Conservation (phyloP, 1,140 invertebrate genomes). For the Acromyrmex echinatior region DNA sequence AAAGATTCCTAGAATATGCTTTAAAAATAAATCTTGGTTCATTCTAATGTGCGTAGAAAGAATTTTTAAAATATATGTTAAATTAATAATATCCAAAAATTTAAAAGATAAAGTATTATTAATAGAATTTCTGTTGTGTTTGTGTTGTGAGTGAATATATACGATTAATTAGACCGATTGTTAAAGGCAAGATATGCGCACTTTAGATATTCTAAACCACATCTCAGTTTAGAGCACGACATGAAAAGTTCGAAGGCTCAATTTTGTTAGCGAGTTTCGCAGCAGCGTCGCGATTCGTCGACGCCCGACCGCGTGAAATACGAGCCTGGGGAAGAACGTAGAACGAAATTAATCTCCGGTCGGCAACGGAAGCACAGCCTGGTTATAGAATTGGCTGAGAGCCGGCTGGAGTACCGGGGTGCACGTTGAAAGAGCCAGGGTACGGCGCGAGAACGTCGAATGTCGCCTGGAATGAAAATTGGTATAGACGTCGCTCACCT, state of each 20-base stretch:
- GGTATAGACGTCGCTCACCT: conserved; percentile 77
- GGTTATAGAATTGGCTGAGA: conserved; percentile 64
- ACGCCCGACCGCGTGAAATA: conserved; percentile 61
- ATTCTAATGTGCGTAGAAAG: background rate
- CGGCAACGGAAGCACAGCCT: conserved; percentile 36
- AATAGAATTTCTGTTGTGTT: background rate
- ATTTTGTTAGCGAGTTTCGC: conserved; percentile 24
- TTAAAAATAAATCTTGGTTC: conserved; percentile 5
- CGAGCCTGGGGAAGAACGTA: conserved; percentile 39
- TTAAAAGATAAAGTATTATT: background rate
- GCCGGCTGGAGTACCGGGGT: conserved; percentile 5
- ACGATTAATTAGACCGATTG: background rate
- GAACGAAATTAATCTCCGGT: conserved; percentile 71
- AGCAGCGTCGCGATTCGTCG: conserved; percentile 13
- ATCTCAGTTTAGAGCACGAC: background rate
- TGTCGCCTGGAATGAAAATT: conserved; percentile 78
- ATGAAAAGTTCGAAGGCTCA: background rate
- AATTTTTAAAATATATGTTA: background rate
- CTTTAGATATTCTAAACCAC: background rate
- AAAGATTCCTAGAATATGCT: background rate
- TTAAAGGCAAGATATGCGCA: background rate
- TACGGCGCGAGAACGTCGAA: conserved; percentile 63
- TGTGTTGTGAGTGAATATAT: background rate
- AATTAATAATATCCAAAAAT: conserved; percentile 2
- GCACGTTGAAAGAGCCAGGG: conserved; percentile 33